These are phyloP conservation scores for Lacanobia oleracea DNA, from an alignment of 2,888 invertebrate species.

Conservation along the genomic window DNA sequence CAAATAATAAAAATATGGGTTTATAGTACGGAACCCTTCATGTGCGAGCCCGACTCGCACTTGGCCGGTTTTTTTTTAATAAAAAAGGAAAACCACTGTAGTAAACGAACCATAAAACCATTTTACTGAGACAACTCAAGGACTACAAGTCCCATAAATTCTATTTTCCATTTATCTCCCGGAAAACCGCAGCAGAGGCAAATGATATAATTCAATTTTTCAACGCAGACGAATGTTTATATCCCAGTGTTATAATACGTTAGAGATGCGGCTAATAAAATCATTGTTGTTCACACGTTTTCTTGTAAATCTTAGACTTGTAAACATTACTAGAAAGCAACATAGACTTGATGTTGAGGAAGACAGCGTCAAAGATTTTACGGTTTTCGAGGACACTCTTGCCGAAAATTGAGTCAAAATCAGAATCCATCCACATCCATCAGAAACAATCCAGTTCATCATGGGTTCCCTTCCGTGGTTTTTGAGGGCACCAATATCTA, in stretches of 20 bases:
- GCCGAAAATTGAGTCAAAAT: too few relatives aligned
- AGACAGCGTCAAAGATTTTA: background rate
- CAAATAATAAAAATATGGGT: too few relatives aligned
- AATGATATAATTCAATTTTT: slow-evolving; percentile 11
- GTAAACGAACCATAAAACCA: background rate
- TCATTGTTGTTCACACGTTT: slow-evolving; percentile 8
- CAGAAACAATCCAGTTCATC: too few relatives aligned
- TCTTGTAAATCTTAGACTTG: slow-evolving; percentile 12
- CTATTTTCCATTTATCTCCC: background rate
- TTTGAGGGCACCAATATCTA: too few relatives aligned
- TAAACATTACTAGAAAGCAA: slow-evolving; percentile 18
- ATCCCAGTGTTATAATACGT: background rate
- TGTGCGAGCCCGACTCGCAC: too few relatives aligned
- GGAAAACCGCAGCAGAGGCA: background rate
- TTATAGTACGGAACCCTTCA: too few relatives aligned
- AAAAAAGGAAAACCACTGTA: background rate
- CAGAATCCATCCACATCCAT: too few relatives aligned
- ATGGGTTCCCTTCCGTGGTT: too few relatives aligned
- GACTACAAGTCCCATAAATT: slow-evolving; percentile 5
- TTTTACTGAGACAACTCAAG: slow-evolving; percentile 7
- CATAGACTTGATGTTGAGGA: background rate
- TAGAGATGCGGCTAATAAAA: background rate
- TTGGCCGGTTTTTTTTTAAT: too few relatives aligned
- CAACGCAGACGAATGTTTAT: background rate
- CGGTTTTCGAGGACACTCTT: too few relatives aligned